phyloP scores from a whole-genome alignment of 92 coral and sea anemone genomes.

The Bergia puertoricense region DNA sequence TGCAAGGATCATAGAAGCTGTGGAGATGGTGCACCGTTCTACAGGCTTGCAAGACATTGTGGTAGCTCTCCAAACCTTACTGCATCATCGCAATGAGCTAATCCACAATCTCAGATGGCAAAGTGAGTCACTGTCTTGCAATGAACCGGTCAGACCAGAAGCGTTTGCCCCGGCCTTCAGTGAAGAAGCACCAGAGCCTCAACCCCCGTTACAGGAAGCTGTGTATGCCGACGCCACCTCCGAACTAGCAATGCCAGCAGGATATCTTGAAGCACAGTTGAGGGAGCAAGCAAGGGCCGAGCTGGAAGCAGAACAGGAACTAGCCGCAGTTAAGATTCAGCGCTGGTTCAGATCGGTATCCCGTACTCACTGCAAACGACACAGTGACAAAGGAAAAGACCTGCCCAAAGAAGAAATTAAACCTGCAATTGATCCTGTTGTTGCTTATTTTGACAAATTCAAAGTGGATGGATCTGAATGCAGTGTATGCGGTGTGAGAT shows the following conservation, averaged over 20 bases:
- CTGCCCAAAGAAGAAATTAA: neutral
- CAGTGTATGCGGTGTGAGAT: slow-evolving; percentile 62
- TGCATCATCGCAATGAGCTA: slow-evolving; percentile 48
- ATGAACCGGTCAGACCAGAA: slow-evolving; percentile 39
- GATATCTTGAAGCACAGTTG: slow-evolving; percentile 58
- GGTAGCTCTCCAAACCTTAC: slow-evolving; percentile 46
- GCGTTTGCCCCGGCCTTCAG: slow-evolving; percentile 42
- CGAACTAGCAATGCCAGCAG: slow-evolving; percentile 65
- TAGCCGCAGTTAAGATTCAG: slow-evolving; percentile 58
- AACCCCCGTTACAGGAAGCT: slow-evolving; percentile 30
- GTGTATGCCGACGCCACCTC: slow-evolving; percentile 47
- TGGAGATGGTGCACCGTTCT: slow-evolving; percentile 49
- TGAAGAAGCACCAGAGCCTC: slow-evolving; percentile 28
- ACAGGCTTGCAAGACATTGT: slow-evolving; percentile 59
- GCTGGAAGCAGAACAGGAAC: slow-evolving; percentile 45
- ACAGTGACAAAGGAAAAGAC: neutral
- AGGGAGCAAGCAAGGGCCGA: slow-evolving; percentile 51
- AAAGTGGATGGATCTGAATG: slow-evolving; percentile 74
- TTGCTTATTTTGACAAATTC: slow-evolving; percentile 59
- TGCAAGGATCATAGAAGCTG: slow-evolving; percentile 48
- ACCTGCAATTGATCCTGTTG: neutral
- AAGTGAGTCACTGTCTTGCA: slow-evolving; percentile 36
- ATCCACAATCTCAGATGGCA: slow-evolving; percentile 56
- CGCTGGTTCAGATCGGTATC: slow-evolving; percentile 49
- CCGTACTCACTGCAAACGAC: neutral